Base-by-base conservation (phyloP, 2,888 invertebrate genomes). In the Trachelus iudaicus region DNA sequence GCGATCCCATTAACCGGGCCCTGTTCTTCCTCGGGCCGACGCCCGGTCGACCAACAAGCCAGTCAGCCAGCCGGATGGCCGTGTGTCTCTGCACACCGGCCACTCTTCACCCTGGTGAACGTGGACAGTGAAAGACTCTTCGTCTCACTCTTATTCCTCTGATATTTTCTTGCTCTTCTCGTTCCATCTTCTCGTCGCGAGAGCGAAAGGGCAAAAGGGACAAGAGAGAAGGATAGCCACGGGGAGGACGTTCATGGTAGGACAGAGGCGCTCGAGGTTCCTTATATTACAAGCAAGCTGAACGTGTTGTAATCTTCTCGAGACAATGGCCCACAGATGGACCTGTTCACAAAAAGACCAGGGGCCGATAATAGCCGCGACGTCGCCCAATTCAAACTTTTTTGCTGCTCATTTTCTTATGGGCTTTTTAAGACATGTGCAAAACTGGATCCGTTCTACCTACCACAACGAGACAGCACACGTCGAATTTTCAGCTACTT, bases 281-380 rank as follows among this genome's bases (percentile, higher is more conserved):
- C 87, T 87, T 88, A 88, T 89, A 90, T 90, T 90, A 90, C 89
- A 90, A 90, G 87, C 89, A 88, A 87, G 86, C 88, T 87, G 90
- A 90, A 91, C 90, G 91, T 90, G 91, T 90, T 90, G 91, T 89
- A 91, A 91, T 91, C 89, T 90, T 89, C 89, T 89, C 89, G 90
- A 91, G 90, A 91, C 91, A 91, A 91, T 91, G 87, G 88, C 86
- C 87, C 88, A 86, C 89, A 87, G 87, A 87, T 87, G 86, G 87
- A 86, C 84, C 84, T 75, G 82, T 83, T 84, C 80, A 87, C 86
- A 88, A 89, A 88, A 89, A 89, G 88, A 88, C 88, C 86, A 85
- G 87, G 83, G 88, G 87, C 85, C 88, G 88, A 89, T 90, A 90
- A 90, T 90, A 87, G 88, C 89, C 87, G 86, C 88, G 86, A 88